These are phyloP conservation scores for Mellivora capensis DNA, from an alignment of 2,113 vertebrate species.

Conservation along the genomic window DNA sequence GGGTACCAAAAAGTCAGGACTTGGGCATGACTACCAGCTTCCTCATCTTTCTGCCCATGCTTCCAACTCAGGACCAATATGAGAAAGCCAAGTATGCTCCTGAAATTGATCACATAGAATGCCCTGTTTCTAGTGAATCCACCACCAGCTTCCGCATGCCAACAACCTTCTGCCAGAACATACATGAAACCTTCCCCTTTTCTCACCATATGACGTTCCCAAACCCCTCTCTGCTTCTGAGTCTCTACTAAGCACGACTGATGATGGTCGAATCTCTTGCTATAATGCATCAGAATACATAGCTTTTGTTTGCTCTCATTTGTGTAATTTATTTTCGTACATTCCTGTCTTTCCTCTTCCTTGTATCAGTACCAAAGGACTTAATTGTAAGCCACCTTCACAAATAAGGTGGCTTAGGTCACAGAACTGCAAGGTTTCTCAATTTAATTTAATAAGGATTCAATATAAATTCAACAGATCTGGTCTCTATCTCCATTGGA, in stretches of 20 bases:
- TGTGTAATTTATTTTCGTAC: not conserved
- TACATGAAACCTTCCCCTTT: not conserved
- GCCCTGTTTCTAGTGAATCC: not conserved
- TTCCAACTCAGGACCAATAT: not conserved
- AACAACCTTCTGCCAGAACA: not conserved
- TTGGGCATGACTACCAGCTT: not conserved
- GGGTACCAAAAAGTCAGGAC: not conserved
- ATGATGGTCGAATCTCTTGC: not conserved
- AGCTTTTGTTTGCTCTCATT: not conserved
- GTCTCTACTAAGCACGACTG: not conserved
- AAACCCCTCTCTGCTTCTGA: not conserved
- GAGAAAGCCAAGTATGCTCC: not conserved
- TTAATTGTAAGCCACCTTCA: not conserved
- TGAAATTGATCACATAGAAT: not conserved
- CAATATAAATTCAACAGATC: not conserved
- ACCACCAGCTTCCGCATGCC: not conserved
- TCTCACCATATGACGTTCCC: not conserved
- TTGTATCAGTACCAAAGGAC: not conserved
- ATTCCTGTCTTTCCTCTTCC: not conserved
- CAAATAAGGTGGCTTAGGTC: not conserved
- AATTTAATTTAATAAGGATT: not conserved
- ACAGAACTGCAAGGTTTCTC: not conserved
- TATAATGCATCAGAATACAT: not conserved
- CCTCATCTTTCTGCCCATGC: not conserved
- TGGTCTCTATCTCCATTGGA: not conserved